Base-by-base conservation (phyloP, 2,888 invertebrate species). In the Andrena minutula region DNA sequence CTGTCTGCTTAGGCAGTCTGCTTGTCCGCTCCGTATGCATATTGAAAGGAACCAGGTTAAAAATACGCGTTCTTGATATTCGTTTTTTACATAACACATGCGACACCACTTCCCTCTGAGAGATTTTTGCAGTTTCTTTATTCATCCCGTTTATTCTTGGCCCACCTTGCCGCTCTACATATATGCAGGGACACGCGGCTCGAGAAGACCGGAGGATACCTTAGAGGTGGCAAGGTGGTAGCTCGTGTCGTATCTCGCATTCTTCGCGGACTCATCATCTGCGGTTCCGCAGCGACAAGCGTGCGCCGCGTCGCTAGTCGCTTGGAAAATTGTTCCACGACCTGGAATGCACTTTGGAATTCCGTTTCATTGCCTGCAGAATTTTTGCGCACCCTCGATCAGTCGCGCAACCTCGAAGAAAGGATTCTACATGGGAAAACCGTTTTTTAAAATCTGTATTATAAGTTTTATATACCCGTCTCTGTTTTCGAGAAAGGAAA, bases 131-230 rank as follows among this genome's bases (percentile, higher is more conserved):
- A 47, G n/a, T 53, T 61, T 12, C 35, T 60, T 72, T 3, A 8
- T 6, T 47, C 32, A 4, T 16, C 16, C 1, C 49, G 49, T 64
- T 75, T 49, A 58, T 30, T 65, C 35, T 61, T 47, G 6, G 51
- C 71, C 4, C 2, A 10, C 47, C 41, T 41, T 75, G 63, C 79
- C 60, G 41, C 53, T 64, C n/a, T n/a, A n/a, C n/a, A n/a, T n/a
- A 63, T 78, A 75, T 49, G 77, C 72, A 61, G 60, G 56, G 80
- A 63, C 86, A 83, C 79, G 79, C 79, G 79, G 60, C 60, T 41
- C 64, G 12, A 72, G 82, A 83, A 82, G 86, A 87, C 77, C 72
- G 61, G 51, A 58, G 71, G 68, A 79, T 79, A 71, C 82, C 71
- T 58, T 71, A 70, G 51, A 35, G 66, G 41, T 20, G 58, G 65